Evolutionary conservation across 1,140 invertebrate genomes (phyloP), one percentile per base, ranked within the genome.

Genomic region (Atta texana): DNA sequence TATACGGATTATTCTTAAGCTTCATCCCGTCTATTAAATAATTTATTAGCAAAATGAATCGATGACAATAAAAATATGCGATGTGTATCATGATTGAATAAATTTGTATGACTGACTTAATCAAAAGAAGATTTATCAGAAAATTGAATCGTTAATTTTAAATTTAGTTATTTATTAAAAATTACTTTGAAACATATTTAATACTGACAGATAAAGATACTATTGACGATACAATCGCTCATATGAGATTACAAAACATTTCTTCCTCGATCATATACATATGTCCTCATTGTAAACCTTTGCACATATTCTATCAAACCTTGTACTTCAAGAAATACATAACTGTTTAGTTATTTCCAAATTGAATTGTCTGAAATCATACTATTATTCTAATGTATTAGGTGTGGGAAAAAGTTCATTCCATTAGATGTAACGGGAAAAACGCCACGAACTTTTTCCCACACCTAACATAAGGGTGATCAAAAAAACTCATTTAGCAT

Each of bases 131-230:
- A 74, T 61, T 84, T 84, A 74, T 74, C 39, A 84, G 69, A 61
- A 84, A 75, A 84, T 63, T 63, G 69, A 14, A 84, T 74, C 53
- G 80, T 63, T 75, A 75, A n/a, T 44, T 75, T 61, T 72, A 75
- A 61, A 84, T 74, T 24, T 14, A 63, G 24, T 84, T 84, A 84
- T 84, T 84, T 75, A 75, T 75, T 75, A 55, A 84, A 39, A 63
- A 75, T 84, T 63, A 69, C 39, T 24, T 75, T 74, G 12, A 53
- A 74, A 74, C 63, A 24, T 24, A 84, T 75, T 74, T 84, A 84
- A 84, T 84, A 74, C 66, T 21, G 18, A 57, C 55, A 61, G 69
- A 12, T 75, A 49, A 82, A 82, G 39, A 74, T 84, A 49, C 39
- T 3, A 74, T 63, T n/a, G 55, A 51, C 55, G 24, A 61, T 21